Conservation (phyloP, 2,797 vertebrate species). For the Sciaenops ocellatus region DNA sequence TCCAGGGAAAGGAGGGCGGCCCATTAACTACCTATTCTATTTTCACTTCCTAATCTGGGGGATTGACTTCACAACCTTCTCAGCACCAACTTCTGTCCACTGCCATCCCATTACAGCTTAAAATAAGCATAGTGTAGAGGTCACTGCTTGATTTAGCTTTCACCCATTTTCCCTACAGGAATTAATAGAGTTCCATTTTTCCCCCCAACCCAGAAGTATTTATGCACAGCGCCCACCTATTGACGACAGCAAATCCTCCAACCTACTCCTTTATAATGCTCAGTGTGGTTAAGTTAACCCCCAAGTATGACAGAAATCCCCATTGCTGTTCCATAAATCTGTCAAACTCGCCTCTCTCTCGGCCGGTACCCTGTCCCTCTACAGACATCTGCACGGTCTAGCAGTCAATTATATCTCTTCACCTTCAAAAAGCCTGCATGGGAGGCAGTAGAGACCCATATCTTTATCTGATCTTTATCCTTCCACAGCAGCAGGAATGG, state of each 20-base stretch:
- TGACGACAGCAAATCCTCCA: slow-evolving; percentile 41
- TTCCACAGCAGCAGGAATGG: slow-evolving; percentile 46
- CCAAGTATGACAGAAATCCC: slow-evolving; percentile 16
- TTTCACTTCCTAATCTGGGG: slow-evolving; percentile 52
- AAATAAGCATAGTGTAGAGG: slow-evolving; percentile 49
- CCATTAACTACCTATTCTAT: slow-evolving; percentile 42
- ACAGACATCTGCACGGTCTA: slow-evolving; percentile 60
- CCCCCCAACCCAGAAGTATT: slow-evolving; percentile 14
- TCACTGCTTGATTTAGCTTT: slow-evolving; percentile 46
- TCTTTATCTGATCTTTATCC: slow-evolving; percentile 76
- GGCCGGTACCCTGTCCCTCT: slow-evolving; percentile 35
- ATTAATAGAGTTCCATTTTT: slow-evolving; percentile 34
- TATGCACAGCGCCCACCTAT: slow-evolving; percentile 21
- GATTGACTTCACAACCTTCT: slow-evolving; percentile 49
- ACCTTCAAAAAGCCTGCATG: slow-evolving; percentile 64
- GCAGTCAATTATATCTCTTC: slow-evolving; percentile 75
- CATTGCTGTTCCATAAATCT: slow-evolving; percentile 55
- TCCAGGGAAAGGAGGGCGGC: slow-evolving; percentile 25
- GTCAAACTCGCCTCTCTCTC: slow-evolving; percentile 46
- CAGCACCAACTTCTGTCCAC: slow-evolving; percentile 1
- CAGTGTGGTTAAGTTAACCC: slow-evolving; percentile 24
- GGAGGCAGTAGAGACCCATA: slow-evolving; percentile 50
- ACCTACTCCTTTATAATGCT: slow-evolving; percentile 16
- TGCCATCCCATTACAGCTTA: slow-evolving; percentile 37
- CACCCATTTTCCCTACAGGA: background rate